These are phyloP conservation scores for Aptenodytes patagonicus DNA, from an alignment of 2,113 vertebrate species.

Conservation along the genomic window DNA sequence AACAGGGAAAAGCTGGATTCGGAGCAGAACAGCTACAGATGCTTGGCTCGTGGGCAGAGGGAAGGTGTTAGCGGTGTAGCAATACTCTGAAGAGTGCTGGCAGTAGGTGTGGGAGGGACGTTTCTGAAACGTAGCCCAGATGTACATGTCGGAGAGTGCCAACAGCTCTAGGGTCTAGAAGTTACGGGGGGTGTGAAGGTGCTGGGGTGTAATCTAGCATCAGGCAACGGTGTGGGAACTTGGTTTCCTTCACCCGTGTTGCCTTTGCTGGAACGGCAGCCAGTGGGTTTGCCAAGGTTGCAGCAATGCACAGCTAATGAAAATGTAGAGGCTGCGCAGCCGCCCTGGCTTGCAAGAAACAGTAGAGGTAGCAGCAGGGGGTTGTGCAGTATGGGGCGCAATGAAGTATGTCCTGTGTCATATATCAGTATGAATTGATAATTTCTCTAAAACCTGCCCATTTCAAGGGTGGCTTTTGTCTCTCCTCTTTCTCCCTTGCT, in stretches of 20 bases:
- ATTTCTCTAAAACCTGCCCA: neutral
- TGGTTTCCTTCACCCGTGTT: rapidly evolving
- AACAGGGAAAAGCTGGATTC: neutral
- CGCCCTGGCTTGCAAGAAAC: neutral
- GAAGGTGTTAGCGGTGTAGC: neutral
- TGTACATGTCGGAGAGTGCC: rapidly evolving
- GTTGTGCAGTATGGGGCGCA: rapidly evolving
- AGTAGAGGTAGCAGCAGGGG: neutral
- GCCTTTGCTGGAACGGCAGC: neutral
- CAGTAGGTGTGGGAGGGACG: neutral
- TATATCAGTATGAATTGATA: neutral
- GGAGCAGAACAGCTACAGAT: neutral
- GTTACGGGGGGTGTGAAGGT: neutral
- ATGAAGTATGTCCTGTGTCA: neutral
- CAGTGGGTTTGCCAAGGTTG: rapidly evolving
- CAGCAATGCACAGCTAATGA: rapidly evolving
- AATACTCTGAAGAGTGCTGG: neutral
- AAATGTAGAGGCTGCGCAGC: neutral
- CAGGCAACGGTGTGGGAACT: neutral
- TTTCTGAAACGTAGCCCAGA: neutral
- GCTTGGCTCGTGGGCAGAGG: neutral
- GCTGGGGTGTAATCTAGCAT: neutral
- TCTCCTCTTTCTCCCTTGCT: rapidly evolving
- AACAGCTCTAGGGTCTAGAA: neutral
- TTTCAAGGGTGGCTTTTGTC: neutral